A percentile compares a stretch with the other conserved stretches of the same genome.
Evolutionary conservation across 2,888 invertebrate species (phyloP).

Genomic region (Amitus sp.): DNA sequence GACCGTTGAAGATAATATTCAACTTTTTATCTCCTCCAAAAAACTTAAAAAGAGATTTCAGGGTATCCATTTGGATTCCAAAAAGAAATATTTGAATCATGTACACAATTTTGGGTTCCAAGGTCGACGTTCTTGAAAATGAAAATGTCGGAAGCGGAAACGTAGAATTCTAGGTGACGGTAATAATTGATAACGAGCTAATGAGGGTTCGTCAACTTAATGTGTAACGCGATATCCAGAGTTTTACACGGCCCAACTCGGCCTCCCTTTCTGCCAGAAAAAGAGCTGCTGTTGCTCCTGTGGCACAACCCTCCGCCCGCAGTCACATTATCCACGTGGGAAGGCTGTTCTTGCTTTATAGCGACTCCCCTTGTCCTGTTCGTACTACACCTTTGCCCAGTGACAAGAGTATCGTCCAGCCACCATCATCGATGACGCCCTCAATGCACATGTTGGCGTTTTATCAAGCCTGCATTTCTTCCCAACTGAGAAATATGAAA

Average conservation of each 20-base stretch:
- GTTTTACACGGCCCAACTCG: constrained; percentile 46
- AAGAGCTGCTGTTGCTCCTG: too few species aligned
- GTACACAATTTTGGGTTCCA: too few species aligned
- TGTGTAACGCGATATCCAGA: constrained; percentile 50
- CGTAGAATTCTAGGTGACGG: constrained; percentile 26
- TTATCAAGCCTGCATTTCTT: not conserved
- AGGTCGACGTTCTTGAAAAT: too few species aligned
- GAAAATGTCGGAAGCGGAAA: constrained; percentile 2
- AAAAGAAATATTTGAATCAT: too few species aligned
- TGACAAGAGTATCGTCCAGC: constrained; percentile 15
- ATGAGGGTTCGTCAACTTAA: constrained; percentile 42
- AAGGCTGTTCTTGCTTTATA: constrained; percentile 45
- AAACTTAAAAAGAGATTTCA: too few species aligned
- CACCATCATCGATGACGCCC: not conserved
- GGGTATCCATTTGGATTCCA: too few species aligned
- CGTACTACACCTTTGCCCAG: constrained; percentile 12
- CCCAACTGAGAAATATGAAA: too few species aligned
- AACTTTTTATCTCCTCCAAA: too few species aligned
- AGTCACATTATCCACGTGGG: constrained; percentile 65
- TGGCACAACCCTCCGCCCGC: constrained; percentile 50
- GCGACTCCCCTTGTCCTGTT: constrained; percentile 10
- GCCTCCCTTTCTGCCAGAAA: constrained; percentile 40
- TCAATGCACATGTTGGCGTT: not conserved
- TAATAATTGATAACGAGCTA: constrained; percentile 49
- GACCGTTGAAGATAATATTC: too few species aligned